Evolutionary conservation across 2,888 invertebrate genomes (phyloP).

Genomic region (Celastrina argiolus): DNA sequence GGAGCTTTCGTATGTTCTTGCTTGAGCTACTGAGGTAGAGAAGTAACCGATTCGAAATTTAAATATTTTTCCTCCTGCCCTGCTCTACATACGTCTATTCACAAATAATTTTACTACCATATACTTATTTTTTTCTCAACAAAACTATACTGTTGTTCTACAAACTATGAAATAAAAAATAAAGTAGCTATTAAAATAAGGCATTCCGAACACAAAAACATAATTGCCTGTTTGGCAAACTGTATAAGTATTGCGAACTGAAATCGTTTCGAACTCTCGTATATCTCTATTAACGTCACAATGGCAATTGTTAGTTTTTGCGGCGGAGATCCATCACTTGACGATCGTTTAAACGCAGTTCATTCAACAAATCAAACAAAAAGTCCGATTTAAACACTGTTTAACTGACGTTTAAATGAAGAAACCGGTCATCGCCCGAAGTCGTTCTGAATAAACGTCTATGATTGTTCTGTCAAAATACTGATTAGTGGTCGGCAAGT

Average conservation of each 20-base stretch:
- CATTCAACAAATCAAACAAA: background rate
- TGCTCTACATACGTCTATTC: background rate
- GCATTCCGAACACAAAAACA: background rate
- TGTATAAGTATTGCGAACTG: slow-evolving; percentile 2
- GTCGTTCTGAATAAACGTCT: slow-evolving; percentile 22
- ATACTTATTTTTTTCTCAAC: too few species aligned
- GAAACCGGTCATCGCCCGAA: slow-evolving; percentile 15
- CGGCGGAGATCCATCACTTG: background rate
- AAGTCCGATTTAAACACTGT: background rate
- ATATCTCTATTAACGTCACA: slow-evolving; percentile 5
- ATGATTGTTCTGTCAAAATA: slow-evolving; percentile 62
- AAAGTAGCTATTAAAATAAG: background rate
- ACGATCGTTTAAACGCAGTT: background rate
- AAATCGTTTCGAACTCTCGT: background rate
- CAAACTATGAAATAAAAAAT: background rate
- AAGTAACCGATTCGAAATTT: background rate
- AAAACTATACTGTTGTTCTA: background rate
- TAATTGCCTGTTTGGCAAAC: background rate
- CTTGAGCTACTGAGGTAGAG: too few species aligned
- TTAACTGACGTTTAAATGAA: background rate
- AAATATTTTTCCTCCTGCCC: background rate
- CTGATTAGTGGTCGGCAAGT: slow-evolving; percentile 42
- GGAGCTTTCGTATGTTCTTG: too few species aligned
- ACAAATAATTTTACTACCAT: background rate
- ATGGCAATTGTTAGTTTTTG: background rate